These are phyloP conservation scores for Caenorhabditis auriculariae DNA, from an alignment of 2,888 invertebrate species.

Conservation along the genomic window DNA sequence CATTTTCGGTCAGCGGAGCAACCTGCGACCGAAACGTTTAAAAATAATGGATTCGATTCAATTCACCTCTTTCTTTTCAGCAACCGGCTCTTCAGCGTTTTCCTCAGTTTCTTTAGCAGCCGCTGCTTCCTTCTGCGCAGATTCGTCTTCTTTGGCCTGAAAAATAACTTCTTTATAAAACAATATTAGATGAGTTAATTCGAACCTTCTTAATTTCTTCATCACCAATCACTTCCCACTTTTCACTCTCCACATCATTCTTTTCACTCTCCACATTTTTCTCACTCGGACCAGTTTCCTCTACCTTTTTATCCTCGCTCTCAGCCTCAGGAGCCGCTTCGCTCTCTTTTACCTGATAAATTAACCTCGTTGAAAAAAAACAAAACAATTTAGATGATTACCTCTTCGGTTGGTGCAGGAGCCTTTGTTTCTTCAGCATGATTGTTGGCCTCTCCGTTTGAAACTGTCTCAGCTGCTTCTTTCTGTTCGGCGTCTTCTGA, in stretches of 20 bases:
- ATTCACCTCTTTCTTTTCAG: conserved; percentile 2
- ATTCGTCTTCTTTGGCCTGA: conserved; percentile 6
- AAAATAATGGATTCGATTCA: no score
- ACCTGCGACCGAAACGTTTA: no score
- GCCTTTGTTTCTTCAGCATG: background rate
- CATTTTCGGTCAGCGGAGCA: background rate
- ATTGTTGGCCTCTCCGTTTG: no score
- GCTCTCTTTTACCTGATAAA: conserved; percentile 12
- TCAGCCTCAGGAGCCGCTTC: conserved; percentile 6
- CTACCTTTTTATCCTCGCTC: conserved; percentile 7
- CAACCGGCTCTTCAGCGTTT: conserved; percentile 8
- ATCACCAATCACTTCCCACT: conserved; percentile 21
- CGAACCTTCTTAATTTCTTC: conserved; percentile 22
- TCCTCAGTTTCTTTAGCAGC: conserved; percentile 2
- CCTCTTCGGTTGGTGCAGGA: background rate
- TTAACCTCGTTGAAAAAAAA: background rate
- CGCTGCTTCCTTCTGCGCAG: conserved; percentile 1
- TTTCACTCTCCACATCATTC: conserved; percentile 9
- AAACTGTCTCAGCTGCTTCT: background rate
- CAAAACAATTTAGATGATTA: background rate
- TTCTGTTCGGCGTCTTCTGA: no score
- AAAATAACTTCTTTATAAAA: background rate
- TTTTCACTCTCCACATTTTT: conserved; percentile 6
- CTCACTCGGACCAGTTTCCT: conserved; percentile 5
- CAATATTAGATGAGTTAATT: background rate